Evolutionary conservation across 2,113 vertebrate species (phyloP).

Genomic region (Hoplias malabaricus): DNA sequence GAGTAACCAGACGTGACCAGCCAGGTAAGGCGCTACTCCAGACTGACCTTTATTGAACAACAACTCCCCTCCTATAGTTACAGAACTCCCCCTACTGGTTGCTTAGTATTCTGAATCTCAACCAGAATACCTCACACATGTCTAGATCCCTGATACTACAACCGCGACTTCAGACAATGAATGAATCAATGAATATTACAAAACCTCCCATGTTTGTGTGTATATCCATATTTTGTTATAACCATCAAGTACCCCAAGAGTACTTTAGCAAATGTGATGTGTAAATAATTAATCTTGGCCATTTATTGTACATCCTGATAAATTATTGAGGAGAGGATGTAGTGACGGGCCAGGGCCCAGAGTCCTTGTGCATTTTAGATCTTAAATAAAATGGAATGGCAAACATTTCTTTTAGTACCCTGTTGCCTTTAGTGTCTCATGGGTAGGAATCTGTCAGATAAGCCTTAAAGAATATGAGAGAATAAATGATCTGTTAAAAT

Average conservation of each 20-base stretch:
- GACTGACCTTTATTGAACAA: too few relatives aligned
- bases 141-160: too few relatives aligned
- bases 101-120: too few relatives aligned
- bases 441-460: constrained; percentile 23
- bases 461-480: constrained; percentile 28
- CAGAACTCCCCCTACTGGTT: too few relatives aligned
- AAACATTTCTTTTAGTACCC: constrained; percentile 27
- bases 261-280: neutral
- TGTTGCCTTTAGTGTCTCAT: constrained; percentile 20
- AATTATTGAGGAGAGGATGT: neutral
- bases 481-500: constrained; percentile 34
- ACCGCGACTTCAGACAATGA: too few relatives aligned
- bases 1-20: too few relatives aligned
- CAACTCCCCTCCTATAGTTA: too few relatives aligned
- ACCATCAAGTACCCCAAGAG: neutral
- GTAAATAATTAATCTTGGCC: neutral
- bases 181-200: too few relatives aligned
- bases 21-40: too few relatives aligned
- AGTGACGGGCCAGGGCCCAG: constrained; percentile 8
- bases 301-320: neutral
- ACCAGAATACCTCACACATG: too few relatives aligned
- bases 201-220: too few relatives aligned
- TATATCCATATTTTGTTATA: neutral
- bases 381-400: constrained; percentile 30
- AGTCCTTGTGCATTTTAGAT: constrained; percentile 28